Conservation (phyloP, 2,888 invertebrate genomes). For the Phrixothrix hirtus region DNA sequence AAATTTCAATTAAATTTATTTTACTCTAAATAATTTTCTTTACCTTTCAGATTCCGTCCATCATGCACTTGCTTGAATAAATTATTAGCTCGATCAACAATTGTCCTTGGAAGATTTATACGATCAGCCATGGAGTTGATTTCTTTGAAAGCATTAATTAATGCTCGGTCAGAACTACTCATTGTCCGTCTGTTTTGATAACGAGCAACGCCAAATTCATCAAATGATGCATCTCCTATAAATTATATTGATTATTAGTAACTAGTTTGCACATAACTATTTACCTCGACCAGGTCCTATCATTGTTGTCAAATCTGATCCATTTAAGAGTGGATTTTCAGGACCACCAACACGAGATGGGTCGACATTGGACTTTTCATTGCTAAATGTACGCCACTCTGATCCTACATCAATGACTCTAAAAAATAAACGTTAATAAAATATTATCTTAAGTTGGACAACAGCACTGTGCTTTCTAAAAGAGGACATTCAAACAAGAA, state of each 20-base stretch:
- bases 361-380: slow-evolving; percentile 95
- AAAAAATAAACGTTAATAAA: slow-evolving; percentile 19
- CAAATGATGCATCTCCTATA: slow-evolving; percentile 78
- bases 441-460: no score
- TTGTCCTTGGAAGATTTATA: slow-evolving; percentile 94
- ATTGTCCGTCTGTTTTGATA: slow-evolving; percentile 77
- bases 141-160: slow-evolving; percentile 95
- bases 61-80: slow-evolving; percentile 98
- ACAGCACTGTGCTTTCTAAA: no score
- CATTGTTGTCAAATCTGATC: slow-evolving; percentile 95
- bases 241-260: not conserved
- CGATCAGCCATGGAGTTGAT: slow-evolving; percentile 98
- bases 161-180: slow-evolving; percentile 92
- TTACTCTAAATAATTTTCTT: not conserved
- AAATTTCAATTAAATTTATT: not conserved
- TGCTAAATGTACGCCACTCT: slow-evolving; percentile 99
- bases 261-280: not conserved
- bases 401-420: slow-evolving; percentile 99
- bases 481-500: no score
- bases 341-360: slow-evolving; percentile 99
- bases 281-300: slow-evolving; percentile 71
- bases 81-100: slow-evolving; percentile 94
- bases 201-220: slow-evolving; percentile 80
- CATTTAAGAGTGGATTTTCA: slow-evolving; percentile 94
- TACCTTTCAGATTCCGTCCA: slow-evolving; percentile 90